phyloP scores from a whole-genome alignment of 35 echinoderm and acorn worm genomes.

The Apostichopus parvimensis region DNA sequence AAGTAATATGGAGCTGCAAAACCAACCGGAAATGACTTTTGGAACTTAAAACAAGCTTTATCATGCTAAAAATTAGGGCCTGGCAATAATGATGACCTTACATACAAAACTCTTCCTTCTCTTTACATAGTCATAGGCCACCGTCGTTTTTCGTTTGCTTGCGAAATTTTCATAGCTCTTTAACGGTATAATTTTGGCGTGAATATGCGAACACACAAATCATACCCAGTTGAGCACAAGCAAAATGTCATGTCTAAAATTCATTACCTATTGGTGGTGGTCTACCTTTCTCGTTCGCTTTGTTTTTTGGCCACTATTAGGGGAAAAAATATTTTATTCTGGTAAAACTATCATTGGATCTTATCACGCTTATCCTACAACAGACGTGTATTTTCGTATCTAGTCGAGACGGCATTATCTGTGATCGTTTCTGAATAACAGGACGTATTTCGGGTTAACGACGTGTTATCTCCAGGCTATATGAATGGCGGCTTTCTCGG shows the following conservation, averaged over 20 bases:
- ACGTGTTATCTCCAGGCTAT: constrained; percentile 45
- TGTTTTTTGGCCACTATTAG: not conserved
- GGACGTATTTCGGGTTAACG: constrained; percentile 60
- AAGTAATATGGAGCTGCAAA: no score
- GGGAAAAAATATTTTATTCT: not conserved
- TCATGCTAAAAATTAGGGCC: no score
- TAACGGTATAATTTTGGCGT: no score
- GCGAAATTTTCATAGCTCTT: no score
- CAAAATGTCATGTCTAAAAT: not conserved
- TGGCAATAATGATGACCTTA: no score
- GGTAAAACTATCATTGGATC: not conserved
- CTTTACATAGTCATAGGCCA: no score
- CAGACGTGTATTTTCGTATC: not conserved
- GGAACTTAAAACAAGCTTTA: no score
- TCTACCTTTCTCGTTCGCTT: not conserved
- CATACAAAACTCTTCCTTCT: no score
- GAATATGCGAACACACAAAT: no score
- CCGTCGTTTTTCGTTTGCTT: no score
- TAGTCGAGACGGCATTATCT: constrained; percentile 25
- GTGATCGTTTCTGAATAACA: constrained; percentile 52
- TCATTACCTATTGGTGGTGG: not conserved
- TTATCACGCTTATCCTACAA: not conserved
- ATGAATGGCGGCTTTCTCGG: constrained; percentile 58
- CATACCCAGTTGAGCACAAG: no score
- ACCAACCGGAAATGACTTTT: no score